Evolutionary conservation across 2,888 invertebrate species (phyloP).

Genomic region (Hypolimnas misippus): DNA sequence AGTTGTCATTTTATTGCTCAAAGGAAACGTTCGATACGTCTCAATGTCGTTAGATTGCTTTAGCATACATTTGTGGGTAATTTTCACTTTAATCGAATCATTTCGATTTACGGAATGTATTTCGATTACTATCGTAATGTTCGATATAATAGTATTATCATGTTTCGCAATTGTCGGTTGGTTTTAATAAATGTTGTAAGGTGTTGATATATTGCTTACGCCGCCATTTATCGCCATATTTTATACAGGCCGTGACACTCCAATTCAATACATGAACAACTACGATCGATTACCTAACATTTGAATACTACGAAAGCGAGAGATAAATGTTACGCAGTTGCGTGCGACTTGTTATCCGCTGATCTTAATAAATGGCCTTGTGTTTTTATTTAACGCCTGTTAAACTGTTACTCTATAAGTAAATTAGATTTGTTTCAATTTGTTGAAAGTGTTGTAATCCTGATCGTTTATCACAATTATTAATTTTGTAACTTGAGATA

Average conservation of each 20-base stretch:
- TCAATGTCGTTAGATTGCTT: neutral
- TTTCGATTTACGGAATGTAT: neutral
- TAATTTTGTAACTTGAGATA: neutral
- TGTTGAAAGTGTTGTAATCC: neutral
- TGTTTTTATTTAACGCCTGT: neutral
- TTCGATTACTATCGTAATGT: slow-evolving; percentile 6
- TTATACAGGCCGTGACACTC: slow-evolving; percentile 6
- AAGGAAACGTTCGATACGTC: slow-evolving; percentile 26
- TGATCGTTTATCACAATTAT: neutral
- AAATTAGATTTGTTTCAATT: neutral
- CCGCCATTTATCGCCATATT: neutral
- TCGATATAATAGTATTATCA: neutral
- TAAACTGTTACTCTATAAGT: neutral
- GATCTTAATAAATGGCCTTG: neutral
- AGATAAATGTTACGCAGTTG: neutral
- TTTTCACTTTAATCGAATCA: slow-evolving; percentile 7
- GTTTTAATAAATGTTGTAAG: slow-evolving; percentile 6
- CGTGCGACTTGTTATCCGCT: neutral
- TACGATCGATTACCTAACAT: neutral
- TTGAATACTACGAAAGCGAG: slow-evolving; percentile 1
- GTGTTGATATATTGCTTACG: slow-evolving; percentile 11
- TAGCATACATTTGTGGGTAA: neutral
- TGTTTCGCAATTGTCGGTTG: neutral
- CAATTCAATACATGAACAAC: slow-evolving; percentile 1
- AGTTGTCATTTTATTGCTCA: slow-evolving; percentile 25